Base-by-base conservation (phyloP, 2,113 vertebrate genomes). In the Tonatia bakeri region DNA sequence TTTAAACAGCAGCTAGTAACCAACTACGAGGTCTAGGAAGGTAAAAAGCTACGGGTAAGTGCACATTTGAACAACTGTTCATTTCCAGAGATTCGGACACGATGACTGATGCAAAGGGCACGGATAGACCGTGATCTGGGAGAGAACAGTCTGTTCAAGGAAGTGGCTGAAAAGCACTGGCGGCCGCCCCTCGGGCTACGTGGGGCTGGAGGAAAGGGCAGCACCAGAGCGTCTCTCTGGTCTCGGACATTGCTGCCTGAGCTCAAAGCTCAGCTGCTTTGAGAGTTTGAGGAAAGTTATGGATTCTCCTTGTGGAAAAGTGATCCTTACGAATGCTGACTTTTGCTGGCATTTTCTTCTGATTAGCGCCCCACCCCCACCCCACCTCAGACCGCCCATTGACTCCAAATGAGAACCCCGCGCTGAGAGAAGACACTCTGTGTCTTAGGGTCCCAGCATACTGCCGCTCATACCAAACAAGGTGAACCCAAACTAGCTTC, bases 61-160 rank as follows among this genome's bases (percentile, higher is more conserved):
- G 26, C 36, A 43, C 50, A 67, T 52, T 95, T 89, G 64, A 91
- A 81, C 33, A 93, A 40, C 15, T 94, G 0, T n/a, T 20, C 45
- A 59, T 61, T 84, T 94, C 94, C 65, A 92, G 80, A 20, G 13
- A 72, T 94, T 86, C 93, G 54, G 75, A 61, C 76, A 19, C 40
- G 56, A 26, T 65, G 38, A 15, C 36, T 67, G 17, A 24, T n/a
- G 22, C n/a, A 61, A 14, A 73, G 15, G 19, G 43, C 5, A 5
- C 19, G 5, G 16, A 31, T 24, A 31, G 69, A 81, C 45, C 43
- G 47, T 56, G 73, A 86, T 54, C 31, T 81, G n/a, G 69, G 79
- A 70, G 38, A 93, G 33, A 76, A 38, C 22, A 72, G 26, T 67
- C 90, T 93, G 26, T 52, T 88, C 40, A 89, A 84, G 43, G 61